Evolutionary conservation across 1,140 invertebrate genomes (phyloP), one percentile per base, ranked within the genome.

Genomic region (Atopsyche davidsoni): DNA sequence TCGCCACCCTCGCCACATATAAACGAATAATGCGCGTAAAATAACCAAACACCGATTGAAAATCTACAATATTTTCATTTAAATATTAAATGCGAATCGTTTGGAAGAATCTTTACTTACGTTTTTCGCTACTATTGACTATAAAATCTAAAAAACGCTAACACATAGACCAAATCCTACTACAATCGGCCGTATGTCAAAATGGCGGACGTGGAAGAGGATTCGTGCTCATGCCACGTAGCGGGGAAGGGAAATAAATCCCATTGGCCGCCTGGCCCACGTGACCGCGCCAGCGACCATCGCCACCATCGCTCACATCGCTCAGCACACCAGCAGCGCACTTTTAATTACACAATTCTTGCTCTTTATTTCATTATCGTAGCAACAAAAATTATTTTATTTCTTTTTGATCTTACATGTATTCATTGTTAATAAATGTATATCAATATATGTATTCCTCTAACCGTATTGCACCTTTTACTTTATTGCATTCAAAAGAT

Each of bases 191-290:
- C 80, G 78, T 76, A 80, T 80, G 80, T 83, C 81, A 85, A 85
- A 82, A 85, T 85, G 82, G 81, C 82, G 79, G 79, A 80, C 75
- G 76, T 79, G 75, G 75, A 82, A 81, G 72, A 79, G 76, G 68
- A 73, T 81, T 80, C 78, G 76, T 81, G 75, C 77, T 73, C 77
- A 75, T 83, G 82, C 82, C 82, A 85, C 82, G 82, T 85, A 82
- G 82, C 75, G 81, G 48, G 32, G 48, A 50, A 41, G 39, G 69
- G 53, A 47, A 55, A 53, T 49, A 44, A 42, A 19, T 47, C 18
- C 51, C 19, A 72, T 75, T 73, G 72, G 71, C 47, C 51, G 13
- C 31, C 18, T 34, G 16, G 23, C 44, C 57, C 70, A 72, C 67
- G 69, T 72, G 70, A 67, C 59, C 22, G 11, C 4, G 24, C 32